These are phyloP conservation scores for Hyles lineata DNA, from an alignment of 2,888 invertebrate species.

Conservation along the genomic window DNA sequence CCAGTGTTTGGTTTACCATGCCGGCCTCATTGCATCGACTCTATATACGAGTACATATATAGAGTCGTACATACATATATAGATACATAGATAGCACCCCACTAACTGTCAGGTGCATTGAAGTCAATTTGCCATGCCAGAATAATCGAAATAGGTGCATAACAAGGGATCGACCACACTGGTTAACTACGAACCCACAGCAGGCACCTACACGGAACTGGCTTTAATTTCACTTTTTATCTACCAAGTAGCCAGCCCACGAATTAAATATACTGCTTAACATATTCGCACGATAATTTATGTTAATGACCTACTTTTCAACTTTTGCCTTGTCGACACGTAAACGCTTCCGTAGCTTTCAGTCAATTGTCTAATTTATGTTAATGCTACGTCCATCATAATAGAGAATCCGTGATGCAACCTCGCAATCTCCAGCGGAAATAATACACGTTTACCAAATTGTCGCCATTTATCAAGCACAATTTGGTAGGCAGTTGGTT, in stretches of 20 bases:
- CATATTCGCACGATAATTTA: neutral
- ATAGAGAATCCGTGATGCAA: slow-evolving; percentile 2
- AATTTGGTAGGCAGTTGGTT: neutral
- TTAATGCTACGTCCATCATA: slow-evolving; percentile 1
- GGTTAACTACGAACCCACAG: too few relatives aligned
- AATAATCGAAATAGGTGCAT: too few relatives aligned
- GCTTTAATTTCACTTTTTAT: neutral
- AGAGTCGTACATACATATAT: too few relatives aligned
- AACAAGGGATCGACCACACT: too few relatives aligned
- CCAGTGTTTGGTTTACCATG: too few relatives aligned
- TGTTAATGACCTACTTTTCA: slow-evolving; percentile 6
- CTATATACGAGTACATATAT: too few relatives aligned
- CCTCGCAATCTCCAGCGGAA: slow-evolving; percentile 6
- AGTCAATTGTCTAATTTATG: neutral
- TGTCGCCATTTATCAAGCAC: neutral
- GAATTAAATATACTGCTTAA: neutral
- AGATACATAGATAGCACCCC: too few relatives aligned
- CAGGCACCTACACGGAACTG: neutral
- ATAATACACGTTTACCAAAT: slow-evolving; percentile 2
- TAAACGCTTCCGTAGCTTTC: neutral
- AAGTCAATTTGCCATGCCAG: too few relatives aligned
- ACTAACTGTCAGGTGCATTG: too few relatives aligned
- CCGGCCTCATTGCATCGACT: too few relatives aligned
- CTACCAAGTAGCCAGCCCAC: neutral
- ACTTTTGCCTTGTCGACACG: neutral